Conservation (phyloP, 2,113 vertebrate species). For the Ctenomys sociabilis region DNA sequence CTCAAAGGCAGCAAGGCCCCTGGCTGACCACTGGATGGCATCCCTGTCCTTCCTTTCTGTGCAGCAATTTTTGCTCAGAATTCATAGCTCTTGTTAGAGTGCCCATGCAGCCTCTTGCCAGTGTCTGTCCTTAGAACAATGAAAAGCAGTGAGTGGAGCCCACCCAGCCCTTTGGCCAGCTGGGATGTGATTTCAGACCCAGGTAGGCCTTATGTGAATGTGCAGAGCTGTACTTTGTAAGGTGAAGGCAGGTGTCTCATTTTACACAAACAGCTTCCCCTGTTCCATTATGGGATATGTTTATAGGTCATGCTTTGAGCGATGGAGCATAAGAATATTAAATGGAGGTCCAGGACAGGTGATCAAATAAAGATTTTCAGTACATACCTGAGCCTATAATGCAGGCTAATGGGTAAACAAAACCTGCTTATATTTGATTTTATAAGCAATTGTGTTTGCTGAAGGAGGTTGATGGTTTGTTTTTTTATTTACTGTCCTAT, state of each 20-base stretch:
- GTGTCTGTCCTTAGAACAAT: constrained; percentile 33
- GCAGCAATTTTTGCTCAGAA: not conserved
- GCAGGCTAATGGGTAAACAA: constrained; percentile 26
- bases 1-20: constrained; percentile 28
- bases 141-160: constrained; percentile 10
- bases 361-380: constrained; percentile 7
- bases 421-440: constrained; percentile 57
- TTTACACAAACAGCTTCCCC: constrained; percentile 24
- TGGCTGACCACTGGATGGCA: constrained; percentile 80
- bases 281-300: not conserved
- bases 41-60: constrained; percentile 71
- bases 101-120: not conserved
- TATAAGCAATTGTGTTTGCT: constrained; percentile 50
- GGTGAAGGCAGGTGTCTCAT: not conserved
- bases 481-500: constrained; percentile 71
- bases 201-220: not conserved
- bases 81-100: constrained; percentile 31
- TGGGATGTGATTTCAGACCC: not conserved
- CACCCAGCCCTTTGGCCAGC: not conserved
- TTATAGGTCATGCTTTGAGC: constrained; percentile 21
- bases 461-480: constrained; percentile 34
- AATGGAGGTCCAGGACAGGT: constrained; percentile 6
- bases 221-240: not conserved
- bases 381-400: not conserved
- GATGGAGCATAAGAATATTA: not conserved